Evolutionary conservation across 2,888 invertebrate species (phyloP).

Genomic region (Drosophila rellima): DNA sequence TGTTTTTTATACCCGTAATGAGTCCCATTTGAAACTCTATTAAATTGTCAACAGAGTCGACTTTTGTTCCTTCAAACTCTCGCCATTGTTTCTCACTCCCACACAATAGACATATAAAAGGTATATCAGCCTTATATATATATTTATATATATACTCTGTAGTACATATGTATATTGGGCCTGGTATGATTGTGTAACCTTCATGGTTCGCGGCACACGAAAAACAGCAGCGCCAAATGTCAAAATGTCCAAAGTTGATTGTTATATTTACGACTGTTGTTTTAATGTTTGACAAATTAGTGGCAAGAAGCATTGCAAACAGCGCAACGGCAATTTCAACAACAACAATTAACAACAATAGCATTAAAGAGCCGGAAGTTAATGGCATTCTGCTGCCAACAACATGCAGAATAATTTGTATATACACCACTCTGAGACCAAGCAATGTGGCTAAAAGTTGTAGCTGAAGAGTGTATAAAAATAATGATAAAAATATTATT

Average conservation of each 20-base stretch:
- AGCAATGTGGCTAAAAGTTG: slow-evolving; percentile 36
- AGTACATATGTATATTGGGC: background rate
- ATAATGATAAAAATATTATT: slow-evolving; percentile 18
- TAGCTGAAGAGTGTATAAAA: slow-evolving; percentile 10
- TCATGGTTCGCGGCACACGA: slow-evolving; percentile 65
- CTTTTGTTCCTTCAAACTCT: slow-evolving; percentile 33
- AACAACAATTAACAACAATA: slow-evolving; percentile 35
- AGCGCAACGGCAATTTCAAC: slow-evolving; percentile 44
- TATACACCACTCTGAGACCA: slow-evolving; percentile 6
- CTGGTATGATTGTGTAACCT: slow-evolving; percentile 49
- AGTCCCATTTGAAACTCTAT: slow-evolving; percentile 10
- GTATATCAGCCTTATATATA: slow-evolving; percentile 17
- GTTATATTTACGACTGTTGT: slow-evolving; percentile 77
- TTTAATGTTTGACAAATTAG: slow-evolving; percentile 80
- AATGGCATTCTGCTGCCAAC: slow-evolving; percentile 62
- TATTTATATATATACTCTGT: slow-evolving; percentile 9
- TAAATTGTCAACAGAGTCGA: slow-evolving; percentile 26
- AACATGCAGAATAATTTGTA: slow-evolving; percentile 11
- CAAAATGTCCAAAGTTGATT: slow-evolving; percentile 76
- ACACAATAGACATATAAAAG: slow-evolving; percentile 11
- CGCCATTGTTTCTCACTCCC: slow-evolving; percentile 40
- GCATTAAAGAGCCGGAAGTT: slow-evolving; percentile 63
- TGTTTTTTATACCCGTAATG: slow-evolving; percentile 14
- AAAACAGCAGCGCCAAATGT: slow-evolving; percentile 64
- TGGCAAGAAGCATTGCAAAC: slow-evolving; percentile 55